Evolutionary conservation across 2,113 vertebrate species (phyloP).

Genomic region (Typhlomys cinereus): DNA sequence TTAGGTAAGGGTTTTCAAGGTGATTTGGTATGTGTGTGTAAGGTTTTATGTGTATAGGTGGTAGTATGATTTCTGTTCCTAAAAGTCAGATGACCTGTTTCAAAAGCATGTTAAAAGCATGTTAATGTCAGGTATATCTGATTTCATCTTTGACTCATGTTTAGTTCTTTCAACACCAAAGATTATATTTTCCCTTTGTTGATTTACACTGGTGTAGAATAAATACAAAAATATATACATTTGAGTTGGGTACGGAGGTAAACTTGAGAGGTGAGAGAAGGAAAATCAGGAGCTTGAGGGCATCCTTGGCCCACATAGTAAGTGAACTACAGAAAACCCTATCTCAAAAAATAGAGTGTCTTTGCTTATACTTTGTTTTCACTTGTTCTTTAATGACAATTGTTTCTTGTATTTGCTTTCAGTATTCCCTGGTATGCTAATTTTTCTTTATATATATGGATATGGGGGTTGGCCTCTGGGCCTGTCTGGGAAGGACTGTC

Average conservation of each 20-base stretch:
- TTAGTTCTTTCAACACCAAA: constrained; percentile 33
- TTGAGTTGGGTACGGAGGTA: background rate
- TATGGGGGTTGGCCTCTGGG: too few relatives aligned
- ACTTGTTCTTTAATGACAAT: background rate
- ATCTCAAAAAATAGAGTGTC: background rate
- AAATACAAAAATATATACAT: background rate
- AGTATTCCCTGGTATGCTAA: background rate
- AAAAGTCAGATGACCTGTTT: constrained; percentile 1
- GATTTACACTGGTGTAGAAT: background rate
- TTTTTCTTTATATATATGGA: background rate
- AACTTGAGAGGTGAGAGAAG: background rate
- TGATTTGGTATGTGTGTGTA: background rate
- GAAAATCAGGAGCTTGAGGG: background rate
- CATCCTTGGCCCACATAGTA: background rate
- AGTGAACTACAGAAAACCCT: background rate
- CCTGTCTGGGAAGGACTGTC: too few relatives aligned
- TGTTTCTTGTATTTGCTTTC: background rate
- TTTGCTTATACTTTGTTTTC: background rate
- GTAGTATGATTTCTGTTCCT: background rate
- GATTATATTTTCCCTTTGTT: constrained; percentile 50
- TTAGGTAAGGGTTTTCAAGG: constrained; percentile 89
- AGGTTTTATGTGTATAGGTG: background rate
- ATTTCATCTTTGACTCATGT: constrained; percentile 13
- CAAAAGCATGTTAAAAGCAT: constrained; percentile 38
- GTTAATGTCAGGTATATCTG: background rate